Percentiles rank a stretch among this genome's conserved stretches.
These are phyloP conservation scores for Microplitis demolitor DNA, from an alignment of 1,140 invertebrate species.

Conservation along the genomic window DNA sequence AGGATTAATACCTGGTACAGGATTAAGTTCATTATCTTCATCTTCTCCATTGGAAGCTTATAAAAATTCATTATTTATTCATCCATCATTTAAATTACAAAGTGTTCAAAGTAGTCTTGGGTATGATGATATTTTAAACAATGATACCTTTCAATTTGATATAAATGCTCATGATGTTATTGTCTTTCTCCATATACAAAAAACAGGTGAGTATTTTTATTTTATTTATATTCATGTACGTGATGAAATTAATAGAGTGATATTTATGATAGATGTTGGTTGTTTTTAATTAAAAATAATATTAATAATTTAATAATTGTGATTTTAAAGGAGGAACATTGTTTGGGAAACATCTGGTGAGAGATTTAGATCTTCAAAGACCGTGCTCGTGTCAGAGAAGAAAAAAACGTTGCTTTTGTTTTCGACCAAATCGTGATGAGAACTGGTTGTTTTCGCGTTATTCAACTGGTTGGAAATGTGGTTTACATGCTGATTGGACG, in stretches of 20 bases:
- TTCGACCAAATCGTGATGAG: constrained; percentile 86
- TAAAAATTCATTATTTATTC: constrained; percentile 49
- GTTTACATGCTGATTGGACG: constrained; percentile 97
- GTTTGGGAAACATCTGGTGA: constrained; percentile 92
- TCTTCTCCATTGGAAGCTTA: constrained; percentile 46
- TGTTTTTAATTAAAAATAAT: not conserved
- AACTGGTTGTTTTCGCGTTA: constrained; percentile 98
- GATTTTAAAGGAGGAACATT: constrained; percentile 76
- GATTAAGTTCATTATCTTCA: constrained; percentile 65
- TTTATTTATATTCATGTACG: not conserved
- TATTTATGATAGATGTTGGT: not conserved
- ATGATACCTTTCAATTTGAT: constrained; percentile 85
- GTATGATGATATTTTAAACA: constrained; percentile 79
- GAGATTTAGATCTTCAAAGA: constrained; percentile 87
- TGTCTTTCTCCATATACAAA: constrained; percentile 98
- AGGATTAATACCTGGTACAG: constrained; percentile 46
- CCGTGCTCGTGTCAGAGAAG: constrained; percentile 86
- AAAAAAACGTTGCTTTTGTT: constrained; percentile 89
- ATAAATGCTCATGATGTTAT: constrained; percentile 93
- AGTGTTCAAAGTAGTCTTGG: constrained; percentile 59
- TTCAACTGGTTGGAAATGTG: constrained; percentile 98
- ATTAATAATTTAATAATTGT: constrained; percentile 26
- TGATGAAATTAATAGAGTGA: no score
- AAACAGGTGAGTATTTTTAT: constrained; percentile 69
- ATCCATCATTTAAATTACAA: constrained; percentile 56